These are phyloP conservation scores for Isichthys henryi DNA, from an alignment of 2,113 vertebrate species.

Conservation along the genomic window DNA sequence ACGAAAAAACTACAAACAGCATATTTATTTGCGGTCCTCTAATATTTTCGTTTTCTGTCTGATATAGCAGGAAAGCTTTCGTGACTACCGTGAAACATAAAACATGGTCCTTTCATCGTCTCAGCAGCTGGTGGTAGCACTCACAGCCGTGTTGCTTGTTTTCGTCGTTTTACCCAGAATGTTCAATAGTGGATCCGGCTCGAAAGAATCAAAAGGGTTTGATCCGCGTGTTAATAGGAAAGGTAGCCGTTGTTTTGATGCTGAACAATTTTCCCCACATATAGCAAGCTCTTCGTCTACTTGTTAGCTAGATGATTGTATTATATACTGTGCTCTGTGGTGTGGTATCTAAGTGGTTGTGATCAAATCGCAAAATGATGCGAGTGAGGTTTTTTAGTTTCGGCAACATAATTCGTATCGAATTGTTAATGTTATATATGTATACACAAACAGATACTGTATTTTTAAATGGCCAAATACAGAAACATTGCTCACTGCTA, in stretches of 20 bases:
- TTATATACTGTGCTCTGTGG: background rate
- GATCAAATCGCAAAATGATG: background rate
- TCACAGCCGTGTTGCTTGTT: conserved; percentile 55
- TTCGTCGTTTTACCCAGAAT: conserved; percentile 63
- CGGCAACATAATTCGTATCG: background rate
- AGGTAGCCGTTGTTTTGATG: conserved; percentile 41
- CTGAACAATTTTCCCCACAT: background rate
- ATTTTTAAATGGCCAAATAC: background rate
- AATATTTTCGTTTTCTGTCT: background rate
- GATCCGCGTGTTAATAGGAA: conserved; percentile 50
- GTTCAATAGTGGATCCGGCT: conserved; percentile 45
- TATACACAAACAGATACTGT: background rate
- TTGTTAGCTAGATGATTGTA: background rate
- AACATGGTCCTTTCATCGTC: conserved; percentile 51
- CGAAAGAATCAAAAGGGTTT: conserved; percentile 41
- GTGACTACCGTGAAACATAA: background rate
- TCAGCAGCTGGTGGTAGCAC: conserved; percentile 60
- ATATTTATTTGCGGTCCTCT: background rate
- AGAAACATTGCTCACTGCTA: background rate
- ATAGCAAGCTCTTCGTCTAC: background rate
- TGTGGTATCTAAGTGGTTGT: background rate
- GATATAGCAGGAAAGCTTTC: background rate
- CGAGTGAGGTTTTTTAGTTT: background rate
- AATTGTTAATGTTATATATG: background rate
- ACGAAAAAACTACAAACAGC: background rate